phyloP scores from a whole-genome alignment of 2,888 invertebrate genomes.

The Aethes cnicana region DNA sequence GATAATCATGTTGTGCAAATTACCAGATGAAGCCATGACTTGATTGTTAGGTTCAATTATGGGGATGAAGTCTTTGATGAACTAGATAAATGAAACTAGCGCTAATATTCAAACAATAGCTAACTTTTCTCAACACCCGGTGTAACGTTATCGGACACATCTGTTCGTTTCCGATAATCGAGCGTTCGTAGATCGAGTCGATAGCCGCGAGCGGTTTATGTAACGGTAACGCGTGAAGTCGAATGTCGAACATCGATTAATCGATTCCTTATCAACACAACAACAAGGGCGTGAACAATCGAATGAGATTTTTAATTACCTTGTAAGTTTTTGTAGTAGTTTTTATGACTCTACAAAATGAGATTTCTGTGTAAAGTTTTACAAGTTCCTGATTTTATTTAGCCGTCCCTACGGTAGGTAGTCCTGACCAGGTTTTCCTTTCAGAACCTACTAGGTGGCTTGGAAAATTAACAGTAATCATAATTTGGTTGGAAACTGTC shows the following conservation, averaged over 20 bases:
- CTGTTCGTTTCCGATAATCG: too few relatives aligned
- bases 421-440: too few relatives aligned
- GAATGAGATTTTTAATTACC: conserved; percentile 20
- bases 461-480: not conserved
- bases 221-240: conserved; percentile 41
- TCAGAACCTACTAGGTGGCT: too few relatives aligned
- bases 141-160: too few relatives aligned
- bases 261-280: conserved; percentile 32
- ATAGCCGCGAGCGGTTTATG: conserved; percentile 40
- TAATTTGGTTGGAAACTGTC: not conserved
- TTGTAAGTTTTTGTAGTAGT: not conserved
- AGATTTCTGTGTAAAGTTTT: conserved; percentile 7
- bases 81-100: too few relatives aligned
- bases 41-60: too few relatives aligned
- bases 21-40: too few relatives aligned
- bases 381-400: not conserved
- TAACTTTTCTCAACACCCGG: too few relatives aligned
- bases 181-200: conserved; percentile 44
- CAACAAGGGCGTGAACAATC: conserved; percentile 23
- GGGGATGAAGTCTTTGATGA: too few relatives aligned
- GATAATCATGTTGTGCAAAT: too few relatives aligned
- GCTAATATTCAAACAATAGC: too few relatives aligned
- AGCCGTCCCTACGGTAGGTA: too few relatives aligned
- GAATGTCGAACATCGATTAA: conserved; percentile 40
- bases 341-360: conserved; percentile 1